These are phyloP conservation scores for Corvus cornix DNA, from an alignment of 2,113 vertebrate species.

Conservation along the genomic window DNA sequence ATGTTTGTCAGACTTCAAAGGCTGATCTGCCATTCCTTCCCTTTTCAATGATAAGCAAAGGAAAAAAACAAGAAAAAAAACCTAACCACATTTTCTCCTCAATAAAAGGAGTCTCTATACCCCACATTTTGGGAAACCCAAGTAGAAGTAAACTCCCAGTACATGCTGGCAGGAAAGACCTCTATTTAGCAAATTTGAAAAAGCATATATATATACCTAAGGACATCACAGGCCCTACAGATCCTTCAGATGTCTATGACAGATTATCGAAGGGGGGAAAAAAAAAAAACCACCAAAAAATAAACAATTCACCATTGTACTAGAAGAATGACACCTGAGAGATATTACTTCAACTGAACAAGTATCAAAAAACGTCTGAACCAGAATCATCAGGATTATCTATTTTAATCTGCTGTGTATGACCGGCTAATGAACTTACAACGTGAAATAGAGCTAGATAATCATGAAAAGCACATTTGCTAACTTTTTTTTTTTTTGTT, in stretches of 20 bases:
- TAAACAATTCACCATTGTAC: not conserved
- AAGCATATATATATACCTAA: not conserved
- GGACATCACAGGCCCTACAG: not conserved
- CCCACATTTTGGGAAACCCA: not conserved
- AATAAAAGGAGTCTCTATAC: not conserved
- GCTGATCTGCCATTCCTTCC: not conserved
- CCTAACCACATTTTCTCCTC: not conserved
- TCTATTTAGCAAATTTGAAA: not conserved
- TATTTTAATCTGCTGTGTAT: not conserved
- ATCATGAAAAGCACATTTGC: not conserved
- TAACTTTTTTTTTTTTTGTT: not conserved
- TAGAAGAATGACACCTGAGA: not conserved
- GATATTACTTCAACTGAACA: not conserved
- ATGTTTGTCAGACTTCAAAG: not conserved
- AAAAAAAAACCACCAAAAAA: not conserved
- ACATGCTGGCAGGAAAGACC: not conserved
- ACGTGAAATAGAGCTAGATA: not conserved
- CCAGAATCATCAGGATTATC: not conserved
- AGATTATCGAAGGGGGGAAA: not conserved
- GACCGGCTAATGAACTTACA: not conserved
- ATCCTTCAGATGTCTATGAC: not conserved
- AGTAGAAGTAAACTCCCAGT: not conserved
- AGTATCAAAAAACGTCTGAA: not conserved
- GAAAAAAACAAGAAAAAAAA: not conserved
- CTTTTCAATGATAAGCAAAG: not conserved